Base-by-base conservation (phyloP, 2,888 invertebrate genomes). In the Melinaea marsaeus region DNA sequence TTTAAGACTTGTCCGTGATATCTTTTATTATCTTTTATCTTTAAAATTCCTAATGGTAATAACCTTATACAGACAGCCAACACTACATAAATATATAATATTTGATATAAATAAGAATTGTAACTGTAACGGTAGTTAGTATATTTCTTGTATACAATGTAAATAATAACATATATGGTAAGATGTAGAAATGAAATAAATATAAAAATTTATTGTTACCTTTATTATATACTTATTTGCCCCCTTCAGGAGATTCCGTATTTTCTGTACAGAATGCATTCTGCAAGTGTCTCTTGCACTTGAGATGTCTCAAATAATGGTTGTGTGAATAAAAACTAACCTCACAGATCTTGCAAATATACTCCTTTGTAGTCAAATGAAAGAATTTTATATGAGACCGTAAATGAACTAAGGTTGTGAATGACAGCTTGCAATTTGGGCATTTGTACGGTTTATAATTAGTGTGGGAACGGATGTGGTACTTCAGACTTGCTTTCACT, bases 371-470 rank as follows among this genome's bases (percentile, higher is more conserved):
- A 7, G 42, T 51, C 3, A 65, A 1, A 65, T 65, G 64, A 2
- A 11, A 13, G 4, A 11, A 22, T 7, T 57, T 34, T 2, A 34
- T 33, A 11, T 64, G 64, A 6, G 32, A 22, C 7, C 47, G 61
- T 13, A 64, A 32, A 47, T 48, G 57, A 33, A 58, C 37, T 0
- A 56, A 51, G 13, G 58, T 48, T 3, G 35, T 47, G 34, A 65
- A 65, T 3, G 22, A 4, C 11, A 35, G 0, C 0, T 46, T 35
- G 13, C 65, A 65, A 11, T 46, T 34, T 2, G 65, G 59, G 33
- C 65, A 65, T 33, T 62, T 62, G 48, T 57, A 65, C 0, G 62
- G 62, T 33, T 54, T 60, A 35, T 62, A 60, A 34, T 65, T 62
- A 3, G 33, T 57, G 42, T 65, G 65, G 9, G n/a, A 45, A 6